These are phyloP conservation scores for Camponotus vicinus DNA, from an alignment of 1,140 invertebrate genomes.

Conservation along the genomic window DNA sequence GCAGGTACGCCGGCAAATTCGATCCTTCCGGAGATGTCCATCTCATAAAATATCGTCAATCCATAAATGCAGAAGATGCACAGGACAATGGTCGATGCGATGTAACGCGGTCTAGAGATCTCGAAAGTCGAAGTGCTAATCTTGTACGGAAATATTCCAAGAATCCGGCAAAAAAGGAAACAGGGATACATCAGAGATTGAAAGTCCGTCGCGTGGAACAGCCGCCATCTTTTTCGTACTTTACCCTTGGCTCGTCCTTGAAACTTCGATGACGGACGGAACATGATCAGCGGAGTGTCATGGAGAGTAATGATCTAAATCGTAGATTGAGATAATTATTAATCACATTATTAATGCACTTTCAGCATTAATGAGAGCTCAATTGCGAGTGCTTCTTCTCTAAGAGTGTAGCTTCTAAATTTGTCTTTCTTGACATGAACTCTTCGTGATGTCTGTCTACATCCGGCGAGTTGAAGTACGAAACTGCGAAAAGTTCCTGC, in stretches of 20 bases:
- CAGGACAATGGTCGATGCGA: slow-evolving; percentile 59
- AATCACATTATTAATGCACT: neutral
- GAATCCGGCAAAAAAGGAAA: slow-evolving; percentile 62
- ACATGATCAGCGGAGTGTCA: slow-evolving; percentile 9
- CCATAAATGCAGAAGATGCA: slow-evolving; percentile 6
- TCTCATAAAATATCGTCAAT: slow-evolving; percentile 63
- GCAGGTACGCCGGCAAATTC: slow-evolving; percentile 57
- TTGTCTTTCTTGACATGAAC: neutral
- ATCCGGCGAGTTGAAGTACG: neutral
- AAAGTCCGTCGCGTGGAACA: slow-evolving; percentile 70
- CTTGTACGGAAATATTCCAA: slow-evolving; percentile 74
- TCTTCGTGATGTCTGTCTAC: neutral
- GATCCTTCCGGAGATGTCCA: slow-evolving; percentile 60
- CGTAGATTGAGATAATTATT: slow-evolving; percentile 20
- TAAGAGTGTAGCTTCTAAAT: neutral
- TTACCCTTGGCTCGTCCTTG: neutral
- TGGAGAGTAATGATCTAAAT: neutral
- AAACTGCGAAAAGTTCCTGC: slow-evolving; percentile 8
- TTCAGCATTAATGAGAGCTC: neutral
- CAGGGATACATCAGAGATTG: slow-evolving; percentile 68
- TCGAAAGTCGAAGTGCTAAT: slow-evolving; percentile 18
- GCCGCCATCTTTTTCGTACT: slow-evolving; percentile 58
- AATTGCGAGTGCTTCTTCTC: neutral
- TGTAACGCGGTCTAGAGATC: slow-evolving; percentile 27
- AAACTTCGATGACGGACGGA: slow-evolving; percentile 12